Evolutionary conservation across 2,888 invertebrate species (phyloP).

Genomic region (Polymixis flavicincta): DNA sequence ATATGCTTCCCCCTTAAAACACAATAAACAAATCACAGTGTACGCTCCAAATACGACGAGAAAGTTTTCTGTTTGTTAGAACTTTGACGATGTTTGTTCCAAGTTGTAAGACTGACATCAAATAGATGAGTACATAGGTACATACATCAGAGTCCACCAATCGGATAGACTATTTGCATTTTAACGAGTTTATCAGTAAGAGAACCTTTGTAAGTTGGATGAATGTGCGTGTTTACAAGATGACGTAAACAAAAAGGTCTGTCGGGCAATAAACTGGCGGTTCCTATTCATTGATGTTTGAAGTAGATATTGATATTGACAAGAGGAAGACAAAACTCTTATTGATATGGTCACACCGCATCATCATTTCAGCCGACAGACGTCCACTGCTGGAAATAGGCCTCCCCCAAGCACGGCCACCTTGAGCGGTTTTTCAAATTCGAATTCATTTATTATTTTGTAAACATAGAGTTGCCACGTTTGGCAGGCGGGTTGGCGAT

Average conservation of each 20-base stretch:
- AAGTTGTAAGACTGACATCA: constrained; percentile 9
- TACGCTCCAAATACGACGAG: not conserved
- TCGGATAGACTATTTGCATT: constrained; percentile 9
- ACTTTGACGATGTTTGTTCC: constrained; percentile 23
- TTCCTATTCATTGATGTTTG: not conserved
- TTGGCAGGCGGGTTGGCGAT: too few species aligned
- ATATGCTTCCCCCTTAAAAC: not conserved
- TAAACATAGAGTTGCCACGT: too few species aligned
- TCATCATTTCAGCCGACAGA: too few species aligned
- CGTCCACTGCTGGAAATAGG: too few species aligned
- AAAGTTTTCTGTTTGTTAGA: constrained; percentile 35
- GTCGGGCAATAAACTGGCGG: not conserved
- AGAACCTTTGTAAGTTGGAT: not conserved
- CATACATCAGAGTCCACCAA: constrained; percentile 10
- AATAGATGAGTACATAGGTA: constrained; percentile 1
- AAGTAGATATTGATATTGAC: not conserved
- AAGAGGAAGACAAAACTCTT: not conserved
- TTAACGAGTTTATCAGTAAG: constrained; percentile 13
- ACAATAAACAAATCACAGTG: constrained; percentile 19
- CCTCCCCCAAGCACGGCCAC: too few species aligned
- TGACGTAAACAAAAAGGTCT: not conserved
- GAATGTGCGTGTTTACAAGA: constrained; percentile 25
- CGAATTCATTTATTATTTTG: too few species aligned
- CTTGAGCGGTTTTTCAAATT: too few species aligned
- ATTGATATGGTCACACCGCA: too few species aligned